Evolutionary conservation across 2,113 vertebrate species (phyloP).

Genomic region (Alligator mississippiensis): DNA sequence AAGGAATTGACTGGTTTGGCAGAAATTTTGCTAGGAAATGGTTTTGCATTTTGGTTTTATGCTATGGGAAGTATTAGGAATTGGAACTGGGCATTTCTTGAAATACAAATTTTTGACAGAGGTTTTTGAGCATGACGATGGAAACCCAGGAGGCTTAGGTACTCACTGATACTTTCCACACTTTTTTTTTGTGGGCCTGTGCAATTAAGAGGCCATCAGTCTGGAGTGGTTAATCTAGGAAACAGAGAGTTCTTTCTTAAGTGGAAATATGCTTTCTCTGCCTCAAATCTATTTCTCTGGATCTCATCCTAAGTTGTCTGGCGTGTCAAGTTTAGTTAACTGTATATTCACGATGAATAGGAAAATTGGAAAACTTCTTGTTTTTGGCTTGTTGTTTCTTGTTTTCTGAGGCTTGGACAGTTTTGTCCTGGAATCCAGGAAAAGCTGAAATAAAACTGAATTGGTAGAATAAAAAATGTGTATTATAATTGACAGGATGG

Average conservation of each 20-base stretch:
- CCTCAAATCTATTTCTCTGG: constrained; percentile 57
- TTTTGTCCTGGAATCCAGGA: constrained; percentile 58
- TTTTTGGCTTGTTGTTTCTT: constrained; percentile 21
- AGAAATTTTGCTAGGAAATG: constrained; percentile 63
- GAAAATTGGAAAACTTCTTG: constrained; percentile 19
- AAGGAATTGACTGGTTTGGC: constrained; percentile 43
- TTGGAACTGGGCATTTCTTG: constrained; percentile 60
- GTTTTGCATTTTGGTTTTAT: constrained; percentile 59
- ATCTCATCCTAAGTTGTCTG: constrained; percentile 62
- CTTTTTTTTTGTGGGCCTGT: constrained; percentile 52
- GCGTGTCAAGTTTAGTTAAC: constrained; percentile 63
- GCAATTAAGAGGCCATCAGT: constrained; percentile 72
- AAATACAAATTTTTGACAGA: constrained; percentile 66
- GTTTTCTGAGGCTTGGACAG: constrained; percentile 50
- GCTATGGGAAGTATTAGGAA: background rate
- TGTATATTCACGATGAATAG: constrained; percentile 39
- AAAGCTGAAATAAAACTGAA: constrained; percentile 33
- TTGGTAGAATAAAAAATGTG: constrained; percentile 46
- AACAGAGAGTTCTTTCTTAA: constrained; percentile 61
- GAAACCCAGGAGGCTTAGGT: constrained; percentile 57
- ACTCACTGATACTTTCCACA: constrained; percentile 53
- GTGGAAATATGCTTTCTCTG: constrained; percentile 62
- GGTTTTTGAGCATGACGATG: constrained; percentile 58
- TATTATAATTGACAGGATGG: constrained; percentile 64
- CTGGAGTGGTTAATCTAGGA: constrained; percentile 49